Conservation (phyloP, 2,888 invertebrate genomes). For the Gortyna flavago region DNA sequence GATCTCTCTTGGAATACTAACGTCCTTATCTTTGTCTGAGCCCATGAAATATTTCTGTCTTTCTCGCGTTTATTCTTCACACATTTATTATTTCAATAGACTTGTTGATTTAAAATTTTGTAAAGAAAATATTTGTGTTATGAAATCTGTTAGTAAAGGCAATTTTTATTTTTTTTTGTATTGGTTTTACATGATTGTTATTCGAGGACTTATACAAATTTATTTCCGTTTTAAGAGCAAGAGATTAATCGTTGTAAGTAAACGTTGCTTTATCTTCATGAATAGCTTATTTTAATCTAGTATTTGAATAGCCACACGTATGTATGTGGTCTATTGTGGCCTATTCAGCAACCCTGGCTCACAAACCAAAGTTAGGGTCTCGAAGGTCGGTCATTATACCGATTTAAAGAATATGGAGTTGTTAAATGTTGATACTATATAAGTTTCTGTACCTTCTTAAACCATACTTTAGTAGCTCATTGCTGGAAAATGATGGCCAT, state of each 20-base stretch:
- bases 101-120: conserved; percentile 3
- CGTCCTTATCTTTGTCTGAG: conserved; percentile 38
- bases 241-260: not conserved
- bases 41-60: conserved; percentile 42
- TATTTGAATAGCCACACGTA: conserved; percentile 26
- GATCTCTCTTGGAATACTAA: conserved; percentile 47
- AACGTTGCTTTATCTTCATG: not conserved
- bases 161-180: too few species aligned
- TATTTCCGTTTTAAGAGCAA: not conserved
- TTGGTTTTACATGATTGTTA: not conserved
- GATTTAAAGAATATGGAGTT: conserved; percentile 15
- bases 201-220: not conserved
- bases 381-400: conserved; percentile 35
- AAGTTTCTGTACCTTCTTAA: not conserved
- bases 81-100: conserved; percentile 25
- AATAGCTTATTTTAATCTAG: conserved; percentile 21
- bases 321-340: conserved; percentile 22
- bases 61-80: conserved; percentile 17
- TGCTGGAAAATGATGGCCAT: not conserved
- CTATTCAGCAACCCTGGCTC: conserved; percentile 28
- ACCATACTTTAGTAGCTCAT: not conserved
- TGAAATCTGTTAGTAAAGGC: too few species aligned
- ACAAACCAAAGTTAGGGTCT: conserved; percentile 43
- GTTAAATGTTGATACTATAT: conserved; percentile 4
- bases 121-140: conserved; percentile 1